Conservation (phyloP, 1,140 invertebrate genomes). For the Heliothis virescens region DNA sequence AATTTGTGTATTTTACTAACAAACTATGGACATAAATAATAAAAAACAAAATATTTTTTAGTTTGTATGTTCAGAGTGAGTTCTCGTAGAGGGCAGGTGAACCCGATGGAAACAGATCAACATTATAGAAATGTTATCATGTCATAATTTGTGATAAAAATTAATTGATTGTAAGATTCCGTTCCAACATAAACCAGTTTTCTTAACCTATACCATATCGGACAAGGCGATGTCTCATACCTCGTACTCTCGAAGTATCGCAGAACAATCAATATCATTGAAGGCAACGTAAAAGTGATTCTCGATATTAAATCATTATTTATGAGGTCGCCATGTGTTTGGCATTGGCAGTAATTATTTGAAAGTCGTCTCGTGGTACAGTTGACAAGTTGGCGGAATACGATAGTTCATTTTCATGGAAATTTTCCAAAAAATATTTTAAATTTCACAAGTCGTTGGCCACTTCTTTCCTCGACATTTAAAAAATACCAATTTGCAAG, state of each 20-base stretch:
- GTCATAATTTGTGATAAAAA: background rate
- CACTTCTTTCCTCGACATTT: too few relatives aligned
- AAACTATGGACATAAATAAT: too few relatives aligned
- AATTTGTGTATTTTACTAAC: too few relatives aligned
- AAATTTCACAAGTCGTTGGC: too few relatives aligned
- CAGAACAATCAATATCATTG: conserved; percentile 7
- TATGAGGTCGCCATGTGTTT: conserved; percentile 13
- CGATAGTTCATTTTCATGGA: too few relatives aligned
- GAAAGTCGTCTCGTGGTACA: background rate
- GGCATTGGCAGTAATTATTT: background rate
- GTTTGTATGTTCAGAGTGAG: too few relatives aligned
- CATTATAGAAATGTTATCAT: background rate
- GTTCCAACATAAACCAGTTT: conserved; percentile 17
- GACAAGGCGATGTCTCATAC: background rate
- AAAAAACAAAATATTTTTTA: too few relatives aligned
- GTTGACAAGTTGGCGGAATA: background rate
- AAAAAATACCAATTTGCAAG: too few relatives aligned
- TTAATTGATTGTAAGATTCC: conserved; percentile 18
- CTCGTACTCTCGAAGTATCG: background rate
- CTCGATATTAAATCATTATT: background rate
- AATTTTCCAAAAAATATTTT: too few relatives aligned
- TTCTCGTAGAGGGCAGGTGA: too few relatives aligned
- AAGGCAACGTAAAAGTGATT: conserved; percentile 16
- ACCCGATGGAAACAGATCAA: background rate
- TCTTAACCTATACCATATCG: conserved; percentile 2